Base-by-base conservation (phyloP, 2,888 invertebrate genomes). In the Brachypterus glaber region DNA sequence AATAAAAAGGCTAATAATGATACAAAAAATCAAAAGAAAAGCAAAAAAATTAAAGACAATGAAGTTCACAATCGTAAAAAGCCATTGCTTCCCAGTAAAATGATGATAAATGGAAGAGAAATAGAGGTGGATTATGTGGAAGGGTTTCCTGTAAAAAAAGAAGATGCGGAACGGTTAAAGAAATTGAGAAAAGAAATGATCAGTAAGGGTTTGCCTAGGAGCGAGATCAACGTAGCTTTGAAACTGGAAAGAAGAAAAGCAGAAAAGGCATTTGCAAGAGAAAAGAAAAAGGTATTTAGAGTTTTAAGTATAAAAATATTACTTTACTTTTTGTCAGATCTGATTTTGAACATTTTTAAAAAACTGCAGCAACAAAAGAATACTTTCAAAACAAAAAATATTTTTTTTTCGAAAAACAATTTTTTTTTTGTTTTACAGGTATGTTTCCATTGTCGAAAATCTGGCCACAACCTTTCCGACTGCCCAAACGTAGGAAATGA, bases 381-480 rank as follows among this genome's bases (percentile, higher is more conserved):
- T 7, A n/a, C n/a, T n/a, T n/a, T n/a, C n/a, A n/a, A n/a, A n/a
- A n/a, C n/a, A n/a, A n/a, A n/a, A 7, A 8, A 9, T 11, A 29
- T 12, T 11, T 8, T 9, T 32, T 32, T 8, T 32, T 11, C n/a
- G 12, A 24, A 17, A 7, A 33, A 13, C 4, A 33, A 12, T 33
- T 33, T 18, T 15, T 33, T 33, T 33, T 32, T 33, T 29, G 15
- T 35, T 21, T 46, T 51, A 26, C 43, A 79, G 60, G 79, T 81
- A 2, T 89, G 89, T 57, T 89, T 82, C 56, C 80, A 86, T 50
- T 89, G 89, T 58, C 66, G 81, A 8, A 74, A 81, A 63, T 73
- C 79, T 4, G 90, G 90, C 0, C 91, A 91, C 56, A 74, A 78
- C 49, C 65, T 90, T 18, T 78, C 84, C 0, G 83, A 88, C 43